Base-by-base conservation (phyloP, 2,113 vertebrate genomes). In the Crypturellus undulatus region DNA sequence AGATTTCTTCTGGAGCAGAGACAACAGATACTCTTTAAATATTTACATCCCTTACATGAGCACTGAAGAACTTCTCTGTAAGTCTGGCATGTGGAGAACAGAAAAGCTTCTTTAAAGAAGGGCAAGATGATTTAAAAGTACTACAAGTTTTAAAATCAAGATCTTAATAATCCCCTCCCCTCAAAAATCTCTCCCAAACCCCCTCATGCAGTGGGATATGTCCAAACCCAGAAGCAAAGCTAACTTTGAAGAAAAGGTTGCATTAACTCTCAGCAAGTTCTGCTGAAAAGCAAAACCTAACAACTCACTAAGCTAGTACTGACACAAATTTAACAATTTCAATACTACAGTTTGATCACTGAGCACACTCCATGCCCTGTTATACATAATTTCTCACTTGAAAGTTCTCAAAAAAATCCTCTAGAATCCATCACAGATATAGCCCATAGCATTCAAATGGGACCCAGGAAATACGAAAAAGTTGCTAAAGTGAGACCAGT, bases 1-100 rank as follows among this genome's bases (percentile, higher is more conserved):
- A 87, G 30, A 78, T 94, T 87, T 90, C 90, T 90, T 82, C n/a
- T 9, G 38, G 14, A 82, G 62, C 42, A 89, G 25, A 94, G 28
- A 81, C 47, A 89, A 89, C 8, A 84, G 47, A 68, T 17, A 47
- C 25, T 89, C 62, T 87, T 96, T 30, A 95, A 96, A 90, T 30
- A 95, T 93, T 95, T 72, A 93, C 76, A 69, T 18, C 62, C 21
- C 9, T 4, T 26, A 71, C 13, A n/a, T 4, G 2, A 84, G 26
- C 59, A 85, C 36, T 13, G 30, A 54, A 82, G 67, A 93, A 26
- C 15, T 62, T 77, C 63, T 90, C 58, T 7, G 26, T 0, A 4
- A 51, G 6, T 9, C 59, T 21, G n/a, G 47, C 1, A 5, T 9
- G n/a, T 17, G 40, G 71, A 76, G 5, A 84, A 28, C 2, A 71